Evolutionary conservation across 2,113 vertebrate genomes (phyloP), one percentile per base, ranked within the genome.

Genomic region (Phylloscopus trochilus): DNA sequence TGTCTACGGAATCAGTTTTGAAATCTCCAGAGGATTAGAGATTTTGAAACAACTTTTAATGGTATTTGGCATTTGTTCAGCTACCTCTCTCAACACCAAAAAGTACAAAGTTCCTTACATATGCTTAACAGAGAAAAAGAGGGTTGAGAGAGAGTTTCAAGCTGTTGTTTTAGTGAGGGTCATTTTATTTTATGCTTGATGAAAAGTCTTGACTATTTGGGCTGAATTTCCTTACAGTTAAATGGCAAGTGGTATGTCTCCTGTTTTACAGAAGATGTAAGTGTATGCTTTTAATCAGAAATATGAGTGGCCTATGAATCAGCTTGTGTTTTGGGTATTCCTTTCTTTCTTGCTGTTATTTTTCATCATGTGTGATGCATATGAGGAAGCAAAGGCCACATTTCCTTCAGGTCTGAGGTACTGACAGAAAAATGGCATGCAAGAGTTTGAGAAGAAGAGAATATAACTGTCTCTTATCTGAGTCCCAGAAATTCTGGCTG

Each of bases 41-140:
- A 51, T 87, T 93, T 87, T 82, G 33, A 76, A 94, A 60, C 19
- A 44, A 12, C 27, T 68, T 27, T 68, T 87, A 79, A 64, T 66
- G 55, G 53, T 89, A 55, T 95, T 87, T 94, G 91, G 70, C 89
- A 77, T 91, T 93, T 92, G 84, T 76, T 91, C 78, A 87, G 60
- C 58, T 89, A 72, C 62, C 52, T 94, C 89, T 89, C 83, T 92
- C 91, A 73, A 95, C 84, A 83, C 89, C 74, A 80, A 58, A 79
- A 62, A 73, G 53, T 85, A 69, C 70, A 76, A 84, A 84, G 59
- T 72, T 89, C 58, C 37, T 82, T 95, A 68, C 53, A 69, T 20
- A 49, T 62, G 17, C 20, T 43, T 80, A 76, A 44, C 5, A 66
- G 43, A 46, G 83, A 62, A 66, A 53, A 82, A 53, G 20, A 8